Conservation (phyloP, 2,113 vertebrate genomes). For the Heterocephalus glaber region DNA sequence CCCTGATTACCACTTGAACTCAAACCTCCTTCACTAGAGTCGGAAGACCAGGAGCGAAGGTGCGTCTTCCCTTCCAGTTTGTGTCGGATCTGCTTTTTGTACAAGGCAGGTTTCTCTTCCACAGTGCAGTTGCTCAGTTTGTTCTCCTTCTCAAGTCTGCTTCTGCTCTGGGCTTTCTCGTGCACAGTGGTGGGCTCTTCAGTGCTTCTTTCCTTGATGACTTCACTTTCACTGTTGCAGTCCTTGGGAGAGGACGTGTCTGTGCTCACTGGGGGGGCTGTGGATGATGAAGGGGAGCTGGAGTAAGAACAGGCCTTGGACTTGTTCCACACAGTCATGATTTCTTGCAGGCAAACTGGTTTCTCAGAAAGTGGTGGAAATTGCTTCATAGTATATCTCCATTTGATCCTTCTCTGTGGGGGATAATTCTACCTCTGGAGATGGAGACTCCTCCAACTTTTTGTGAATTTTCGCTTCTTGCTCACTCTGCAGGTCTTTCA, state of each 20-base stretch:
- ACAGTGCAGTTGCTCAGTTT: slow-evolving; percentile 83
- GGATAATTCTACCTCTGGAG: slow-evolving; percentile 93
- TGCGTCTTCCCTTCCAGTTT: slow-evolving; percentile 92
- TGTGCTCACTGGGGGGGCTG: slow-evolving; percentile 96
- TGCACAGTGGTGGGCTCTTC: slow-evolving; percentile 81
- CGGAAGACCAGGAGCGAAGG: slow-evolving; percentile 97
- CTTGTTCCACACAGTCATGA: slow-evolving; percentile 99
- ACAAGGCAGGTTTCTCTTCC: slow-evolving; percentile 86
- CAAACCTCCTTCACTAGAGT: slow-evolving; percentile 97
- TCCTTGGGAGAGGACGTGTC: slow-evolving; percentile 97
- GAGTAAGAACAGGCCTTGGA: slow-evolving; percentile 94
- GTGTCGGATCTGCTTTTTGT: slow-evolving; percentile 91
- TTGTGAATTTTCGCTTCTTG: slow-evolving; percentile 97
- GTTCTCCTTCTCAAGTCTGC: slow-evolving; percentile 93
- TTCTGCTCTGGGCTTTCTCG: slow-evolving; percentile 87
- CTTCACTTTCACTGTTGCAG: slow-evolving; percentile 94
- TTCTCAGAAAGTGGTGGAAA: slow-evolving; percentile 98
- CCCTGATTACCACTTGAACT: slow-evolving; percentile 96
- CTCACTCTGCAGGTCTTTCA: slow-evolving; percentile 98
- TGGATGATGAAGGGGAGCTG: slow-evolving; percentile 95
- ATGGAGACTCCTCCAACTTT: slow-evolving; percentile 93
- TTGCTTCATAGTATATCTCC: slow-evolving; percentile 99
- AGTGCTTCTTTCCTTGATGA: slow-evolving; percentile 86
- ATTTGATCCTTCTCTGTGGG: slow-evolving; percentile 98
- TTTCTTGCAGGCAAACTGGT: slow-evolving; percentile 98